Evolutionary conservation across 2,888 invertebrate species (phyloP), one percentile per base, ranked within the genome.

Genomic region (Metacarcinus magister): DNA sequence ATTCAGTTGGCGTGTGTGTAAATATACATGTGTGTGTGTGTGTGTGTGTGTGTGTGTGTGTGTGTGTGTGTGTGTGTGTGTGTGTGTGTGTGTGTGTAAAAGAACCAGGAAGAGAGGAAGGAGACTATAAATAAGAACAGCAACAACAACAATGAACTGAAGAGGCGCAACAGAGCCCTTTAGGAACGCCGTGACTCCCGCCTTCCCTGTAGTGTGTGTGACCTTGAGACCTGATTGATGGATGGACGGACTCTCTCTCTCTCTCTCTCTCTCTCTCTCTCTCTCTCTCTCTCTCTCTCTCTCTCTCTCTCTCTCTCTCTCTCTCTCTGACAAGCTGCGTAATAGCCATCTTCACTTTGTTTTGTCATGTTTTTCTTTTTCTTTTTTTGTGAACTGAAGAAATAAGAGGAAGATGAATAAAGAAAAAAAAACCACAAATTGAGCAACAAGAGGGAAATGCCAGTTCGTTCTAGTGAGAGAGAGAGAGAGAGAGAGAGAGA

Each of bases 201-300:
- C 4, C 32, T 23, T 82, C 82, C 82, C 82, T 32, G 8, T 13
- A 32, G 28, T 28, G 10, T 10, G 8, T 82, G 28, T 32, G 82
- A 82, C 82, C 82, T 82, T 82, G 82, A 82, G 7, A 82, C 0
- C 82, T 82, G 82, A 46, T 90, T 16, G 32, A 32, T 46, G 19
- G 92, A 44, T n/a, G 28, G 92, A 3, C n/a, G n/a, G 46, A 23
- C 32, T 28, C 28, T 28, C 13, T 54, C 54, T 54, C 54, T 54
- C 54, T 54, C 54, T 54, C 54, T 54, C 54, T 54, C 54, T 54
- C 54, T 19, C 91, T 91, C 91, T 91, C 44, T 91, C 91, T 44
- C 39, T 43, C 91, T 19, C 43, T 44, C 91, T 44, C 44, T 44
- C 43, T 39, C 43, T 44, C 91, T 44, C 91, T 91, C 39, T 39